These are phyloP conservation scores for Lophotis ruficrista DNA, from an alignment of 2,113 vertebrate species.

Conservation along the genomic window DNA sequence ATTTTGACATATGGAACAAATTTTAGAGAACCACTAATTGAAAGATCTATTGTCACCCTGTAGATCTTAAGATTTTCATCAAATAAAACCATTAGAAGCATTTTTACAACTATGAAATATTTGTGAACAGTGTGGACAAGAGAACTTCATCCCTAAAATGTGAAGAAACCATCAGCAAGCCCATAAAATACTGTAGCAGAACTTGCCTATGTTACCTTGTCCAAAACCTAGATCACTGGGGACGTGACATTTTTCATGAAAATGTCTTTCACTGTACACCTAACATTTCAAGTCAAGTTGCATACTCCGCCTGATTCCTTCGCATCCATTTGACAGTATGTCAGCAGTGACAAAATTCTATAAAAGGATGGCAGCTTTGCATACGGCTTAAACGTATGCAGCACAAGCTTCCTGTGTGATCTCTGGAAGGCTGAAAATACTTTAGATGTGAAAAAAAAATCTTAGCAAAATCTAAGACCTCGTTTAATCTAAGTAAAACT, in stretches of 20 bases:
- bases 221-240: neutral
- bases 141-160: neutral
- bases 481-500: neutral
- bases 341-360: slow-evolving; percentile 61
- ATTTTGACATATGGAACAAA: neutral
- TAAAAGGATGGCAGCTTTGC: slow-evolving; percentile 69
- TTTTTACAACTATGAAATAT: neutral
- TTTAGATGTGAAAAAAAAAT: neutral
- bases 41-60: neutral
- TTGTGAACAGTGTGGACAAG: neutral
- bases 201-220: neutral
- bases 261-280: slow-evolving; percentile 34
- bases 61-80: neutral
- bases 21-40: neutral
- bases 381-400: slow-evolving; percentile 46
- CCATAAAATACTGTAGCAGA: neutral
- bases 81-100: neutral
- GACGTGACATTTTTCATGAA: slow-evolving; percentile 24
- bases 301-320: slow-evolving; percentile 27
- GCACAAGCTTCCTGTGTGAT: slow-evolving; percentile 55
- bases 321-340: slow-evolving; percentile 51
- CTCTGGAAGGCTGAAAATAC: slow-evolving; percentile 64
- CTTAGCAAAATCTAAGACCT: neutral
- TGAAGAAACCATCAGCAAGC: neutral
- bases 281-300: slow-evolving; percentile 22